Evolutionary conservation across 2,113 vertebrate genomes (phyloP), one percentile per base, ranked within the genome.

Genomic region (Amphilophus citrinellus): DNA sequence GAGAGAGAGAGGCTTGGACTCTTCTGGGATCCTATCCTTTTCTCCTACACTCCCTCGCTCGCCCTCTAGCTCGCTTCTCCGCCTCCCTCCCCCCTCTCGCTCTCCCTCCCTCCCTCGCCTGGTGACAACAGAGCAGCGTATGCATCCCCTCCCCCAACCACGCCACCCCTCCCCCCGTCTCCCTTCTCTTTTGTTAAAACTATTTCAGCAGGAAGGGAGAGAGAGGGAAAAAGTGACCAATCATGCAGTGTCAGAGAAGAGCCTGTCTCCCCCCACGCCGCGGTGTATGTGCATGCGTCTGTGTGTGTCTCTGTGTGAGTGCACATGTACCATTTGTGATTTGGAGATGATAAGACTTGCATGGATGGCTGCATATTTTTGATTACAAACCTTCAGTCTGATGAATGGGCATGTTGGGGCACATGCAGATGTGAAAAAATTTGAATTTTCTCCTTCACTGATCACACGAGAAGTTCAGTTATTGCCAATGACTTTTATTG

Each of bases 161-260:
- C 65, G 50, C 68, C 75, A 76, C 77, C 73, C 91, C 86, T 78
- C 86, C 91, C 89, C 91, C 88, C 88, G 76, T 56, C 61, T 87
- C 83, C 82, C 86, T 82, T 84, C 86, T 89, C 94, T 95, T 95
- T 95, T 95, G 94, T 95, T 94, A 88, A 93, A 94, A 94, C 91
- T 95, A 94, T 95, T 95, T 94, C 89, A 94, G 92, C 93, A 95
- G 93, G 94, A 95, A 94, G 86, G 85, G 86, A 90, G 87, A 93
- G 90, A 91, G 88, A 91, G 90, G 88, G 89, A 93, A 93, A 93
- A 94, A 93, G 90, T 93, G 93, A 94, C 93, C 93, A 91, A 94
- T 95, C 93, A 88, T 93, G 92, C 91, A 79, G 58, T 91, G 94
- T 94, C 92, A 95, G 62, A 89, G 59, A 76, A 77, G 82, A 89